Conservation (phyloP, 2,797 vertebrate species). For the Pangasius sanitwongsei region DNA sequence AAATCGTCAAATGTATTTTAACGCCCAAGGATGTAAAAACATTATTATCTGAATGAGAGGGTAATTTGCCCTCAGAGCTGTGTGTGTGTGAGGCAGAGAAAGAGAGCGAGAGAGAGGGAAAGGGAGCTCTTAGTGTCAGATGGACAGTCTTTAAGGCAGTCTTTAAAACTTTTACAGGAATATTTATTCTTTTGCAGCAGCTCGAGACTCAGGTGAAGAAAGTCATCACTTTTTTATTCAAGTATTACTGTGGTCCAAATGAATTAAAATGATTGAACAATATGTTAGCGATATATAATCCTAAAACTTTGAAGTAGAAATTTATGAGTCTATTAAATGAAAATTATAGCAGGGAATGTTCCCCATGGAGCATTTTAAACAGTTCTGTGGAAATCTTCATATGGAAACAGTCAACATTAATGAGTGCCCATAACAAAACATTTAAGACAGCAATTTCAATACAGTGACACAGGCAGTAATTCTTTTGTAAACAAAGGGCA, state of each 20-base stretch:
- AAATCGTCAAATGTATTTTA: slow-evolving; percentile 26
- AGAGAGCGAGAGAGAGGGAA: slow-evolving; percentile 1
- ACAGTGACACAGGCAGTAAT: slow-evolving; percentile 8
- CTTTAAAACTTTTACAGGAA: slow-evolving; percentile 46
- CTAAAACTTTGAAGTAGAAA: slow-evolving; percentile 33
- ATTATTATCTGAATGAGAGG: slow-evolving; percentile 43
- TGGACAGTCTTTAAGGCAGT: slow-evolving; percentile 16
- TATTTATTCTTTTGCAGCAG: slow-evolving; percentile 47
- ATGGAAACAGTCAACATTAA: slow-evolving; percentile 35
- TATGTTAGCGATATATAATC: background rate
- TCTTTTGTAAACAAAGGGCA: slow-evolving; percentile 38
- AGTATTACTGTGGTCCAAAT: slow-evolving; percentile 19
- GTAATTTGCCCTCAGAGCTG: slow-evolving; percentile 26
- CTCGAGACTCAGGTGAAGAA: slow-evolving; percentile 9
- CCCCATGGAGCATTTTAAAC: slow-evolving; percentile 35
- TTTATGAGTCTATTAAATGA: slow-evolving; percentile 44
- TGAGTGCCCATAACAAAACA: slow-evolving; percentile 31
- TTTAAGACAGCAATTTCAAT: slow-evolving; percentile 22
- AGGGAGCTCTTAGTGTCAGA: slow-evolving; percentile 17
- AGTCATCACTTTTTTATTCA: background rate
- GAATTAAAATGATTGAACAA: slow-evolving; percentile 5
- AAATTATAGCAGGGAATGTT: slow-evolving; percentile 39
- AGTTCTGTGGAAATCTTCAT: slow-evolving; percentile 41
- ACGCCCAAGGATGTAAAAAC: slow-evolving; percentile 42
- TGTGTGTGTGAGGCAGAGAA: slow-evolving; percentile 11